Base-by-base conservation (phyloP, 2,113 vertebrate genomes). In the Pelvicachromis taeniatus region DNA sequence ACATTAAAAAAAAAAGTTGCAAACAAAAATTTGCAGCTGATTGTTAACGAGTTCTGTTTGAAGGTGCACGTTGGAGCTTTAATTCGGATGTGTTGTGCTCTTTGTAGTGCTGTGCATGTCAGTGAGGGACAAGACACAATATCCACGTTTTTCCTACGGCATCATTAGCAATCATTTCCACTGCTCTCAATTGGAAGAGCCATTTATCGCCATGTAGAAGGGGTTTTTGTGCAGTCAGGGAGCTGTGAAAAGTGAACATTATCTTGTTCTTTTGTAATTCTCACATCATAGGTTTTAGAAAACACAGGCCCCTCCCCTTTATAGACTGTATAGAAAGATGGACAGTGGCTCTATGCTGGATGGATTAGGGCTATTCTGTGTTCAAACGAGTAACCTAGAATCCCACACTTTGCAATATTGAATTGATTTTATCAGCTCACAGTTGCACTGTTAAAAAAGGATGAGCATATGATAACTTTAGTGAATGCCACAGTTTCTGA, bases 211-310 rank as follows among this genome's bases (percentile, higher is more conserved):
- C 50, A 1, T 8, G 29, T 4, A 31, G 16, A 48, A 19, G 23
- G 68, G 23, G 26, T 31, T 50, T 17, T 48, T 2, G 23, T 58
- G 26, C 19, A 48, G 26, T 79, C 77, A 80, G 77, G 70, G 7
- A 85, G 88, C 19, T 88, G 91, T 87, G 80, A 90, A 86, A 82
- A 86, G 85, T 88, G 84, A 88, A 85, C 13, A 7, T 79, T 21
- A 13, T 14, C 45, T 5, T 7, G 13, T 7, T 3, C 14, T 26
- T 29, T 50, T 73, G 65, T 48, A 48, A 48, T 48, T 73, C 42
- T 11, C 40, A 29, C 40, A 17, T 26, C 21, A 70, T 0, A 45
- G 40, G 23, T 17, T 70, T 65, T 40, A 14, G 61, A 23, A 40
- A 65, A 65, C 14, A 65, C 61, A 65, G 61, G 35, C 65, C 40